Percentiles rank a stretch among this genome's conserved stretches.
Conservation (phyloP, 2,888 invertebrate genomes). For the Drosophila tripunctata region DNA sequence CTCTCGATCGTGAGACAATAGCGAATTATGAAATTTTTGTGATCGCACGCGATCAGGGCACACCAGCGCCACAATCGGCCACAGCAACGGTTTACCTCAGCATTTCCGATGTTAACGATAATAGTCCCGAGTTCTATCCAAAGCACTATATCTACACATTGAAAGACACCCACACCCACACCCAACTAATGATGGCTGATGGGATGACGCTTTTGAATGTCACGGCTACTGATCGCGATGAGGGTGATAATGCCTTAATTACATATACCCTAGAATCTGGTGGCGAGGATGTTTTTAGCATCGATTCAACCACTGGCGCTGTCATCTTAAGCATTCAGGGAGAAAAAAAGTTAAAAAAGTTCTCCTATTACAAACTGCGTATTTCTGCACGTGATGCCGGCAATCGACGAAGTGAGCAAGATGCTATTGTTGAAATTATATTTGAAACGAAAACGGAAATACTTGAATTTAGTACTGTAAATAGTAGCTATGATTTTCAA, state of each 20-base stretch:
- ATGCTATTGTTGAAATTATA: conserved; percentile 92
- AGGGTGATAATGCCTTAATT: conserved; percentile 91
- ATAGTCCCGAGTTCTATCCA: conserved; percentile 96
- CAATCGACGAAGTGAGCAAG: conserved; percentile 88
- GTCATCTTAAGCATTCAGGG: conserved; percentile 87
- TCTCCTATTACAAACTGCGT: conserved; percentile 88
- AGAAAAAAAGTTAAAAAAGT: conserved; percentile 85
- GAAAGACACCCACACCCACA: conserved; percentile 84
- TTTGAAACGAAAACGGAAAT: conserved; percentile 89
- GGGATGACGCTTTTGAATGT: conserved; percentile 93
- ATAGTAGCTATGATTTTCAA: conserved; percentile 92
- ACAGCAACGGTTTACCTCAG: conserved; percentile 93
- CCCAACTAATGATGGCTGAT: too few species aligned
- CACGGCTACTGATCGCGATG: conserved; percentile 93
- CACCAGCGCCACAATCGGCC: conserved; percentile 92
- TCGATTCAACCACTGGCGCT: conserved; percentile 92
- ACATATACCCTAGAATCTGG: conserved; percentile 92
- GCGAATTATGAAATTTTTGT: conserved; percentile 92
- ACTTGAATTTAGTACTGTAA: conserved; percentile 90
- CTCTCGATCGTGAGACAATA: conserved; percentile 92
- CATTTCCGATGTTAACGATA: conserved; percentile 95
- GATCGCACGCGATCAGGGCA: conserved; percentile 95
- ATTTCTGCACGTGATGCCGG: conserved; percentile 93
- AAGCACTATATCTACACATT: conserved; percentile 92
- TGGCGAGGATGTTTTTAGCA: conserved; percentile 91